Conservation (phyloP, 2,113 vertebrate species). For the Amblyornis subalaris region DNA sequence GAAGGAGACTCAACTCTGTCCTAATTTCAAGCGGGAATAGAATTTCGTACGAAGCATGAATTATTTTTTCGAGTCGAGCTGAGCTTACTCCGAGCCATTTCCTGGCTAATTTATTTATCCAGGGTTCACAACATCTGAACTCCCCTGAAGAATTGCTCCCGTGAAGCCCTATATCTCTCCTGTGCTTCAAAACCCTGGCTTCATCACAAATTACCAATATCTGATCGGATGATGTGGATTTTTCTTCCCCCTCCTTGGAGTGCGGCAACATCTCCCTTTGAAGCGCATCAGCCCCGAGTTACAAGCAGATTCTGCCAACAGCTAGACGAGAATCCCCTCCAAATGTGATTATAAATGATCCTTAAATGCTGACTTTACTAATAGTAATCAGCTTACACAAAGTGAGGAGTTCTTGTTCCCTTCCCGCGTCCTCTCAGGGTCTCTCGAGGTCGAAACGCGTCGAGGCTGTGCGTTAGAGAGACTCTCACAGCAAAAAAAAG, state of each 20-base stretch:
- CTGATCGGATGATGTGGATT: neutral
- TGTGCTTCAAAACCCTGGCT: neutral
- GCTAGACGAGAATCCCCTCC: neutral
- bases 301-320: constrained; percentile 28
- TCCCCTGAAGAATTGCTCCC: neutral
- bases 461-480: constrained; percentile 21
- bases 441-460: constrained; percentile 44
- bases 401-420: constrained; percentile 39
- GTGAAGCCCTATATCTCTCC: neutral
- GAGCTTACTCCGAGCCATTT: neutral
- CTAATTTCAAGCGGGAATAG: neutral
- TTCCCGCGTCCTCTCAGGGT: neutral
- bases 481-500: neutral
- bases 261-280: neutral
- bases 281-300: neutral
- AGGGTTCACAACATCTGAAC: neutral
- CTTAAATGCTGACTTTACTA: constrained; percentile 46
- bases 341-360: constrained; percentile 65
- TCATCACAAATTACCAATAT: neutral
- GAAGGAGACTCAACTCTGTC: neutral
- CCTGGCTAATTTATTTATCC: neutral
- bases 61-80: neutral
- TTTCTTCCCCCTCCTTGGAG: neutral
- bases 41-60: neutral
- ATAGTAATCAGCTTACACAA: constrained; percentile 52